Evolutionary conservation across 2,113 vertebrate genomes (phyloP).

Genomic region (Lepisosteus osseus): DNA sequence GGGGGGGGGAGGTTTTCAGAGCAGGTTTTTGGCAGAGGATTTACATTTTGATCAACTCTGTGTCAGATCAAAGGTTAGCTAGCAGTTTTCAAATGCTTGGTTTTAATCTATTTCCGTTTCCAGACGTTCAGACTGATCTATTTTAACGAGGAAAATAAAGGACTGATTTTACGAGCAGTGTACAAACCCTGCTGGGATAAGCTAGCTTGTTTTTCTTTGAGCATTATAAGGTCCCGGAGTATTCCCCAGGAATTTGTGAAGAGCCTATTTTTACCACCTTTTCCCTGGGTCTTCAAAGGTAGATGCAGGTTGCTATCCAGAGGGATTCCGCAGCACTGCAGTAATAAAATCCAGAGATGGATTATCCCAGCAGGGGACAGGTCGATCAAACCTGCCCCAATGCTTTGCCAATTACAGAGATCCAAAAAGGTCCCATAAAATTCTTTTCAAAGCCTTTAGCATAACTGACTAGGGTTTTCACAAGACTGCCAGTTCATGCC

Average conservation of each 20-base stretch:
- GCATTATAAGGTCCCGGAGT: background rate
- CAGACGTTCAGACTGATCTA: too few species aligned
- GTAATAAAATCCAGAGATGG: slow-evolving; percentile 12
- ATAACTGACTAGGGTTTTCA: slow-evolving; percentile 14
- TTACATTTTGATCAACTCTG: too few species aligned
- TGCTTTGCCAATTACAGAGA: slow-evolving; percentile 2
- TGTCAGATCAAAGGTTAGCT: too few species aligned
- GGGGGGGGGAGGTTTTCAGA: too few species aligned
- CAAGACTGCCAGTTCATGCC: background rate
- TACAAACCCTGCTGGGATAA: too few species aligned
- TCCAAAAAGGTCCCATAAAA: slow-evolving; percentile 14
- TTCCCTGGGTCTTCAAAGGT: background rate
- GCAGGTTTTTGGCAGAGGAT: too few species aligned
- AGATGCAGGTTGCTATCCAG: too few species aligned
- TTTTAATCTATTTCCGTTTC: too few species aligned
- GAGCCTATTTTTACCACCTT: background rate
- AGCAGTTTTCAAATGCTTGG: too few species aligned
- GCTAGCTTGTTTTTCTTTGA: too few species aligned
- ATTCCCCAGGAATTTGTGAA: background rate
- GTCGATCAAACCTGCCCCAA: background rate
- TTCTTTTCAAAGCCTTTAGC: slow-evolving; percentile 20
- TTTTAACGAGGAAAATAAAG: too few species aligned
- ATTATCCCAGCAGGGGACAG: slow-evolving; percentile 2
- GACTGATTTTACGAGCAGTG: too few species aligned
- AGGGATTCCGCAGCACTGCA: background rate